Percentiles rank a stretch among this genome's conserved stretches.
These are phyloP conservation scores for Picathartes gymnocephalus DNA, from an alignment of 2,113 vertebrate genomes.

Conservation along the genomic window DNA sequence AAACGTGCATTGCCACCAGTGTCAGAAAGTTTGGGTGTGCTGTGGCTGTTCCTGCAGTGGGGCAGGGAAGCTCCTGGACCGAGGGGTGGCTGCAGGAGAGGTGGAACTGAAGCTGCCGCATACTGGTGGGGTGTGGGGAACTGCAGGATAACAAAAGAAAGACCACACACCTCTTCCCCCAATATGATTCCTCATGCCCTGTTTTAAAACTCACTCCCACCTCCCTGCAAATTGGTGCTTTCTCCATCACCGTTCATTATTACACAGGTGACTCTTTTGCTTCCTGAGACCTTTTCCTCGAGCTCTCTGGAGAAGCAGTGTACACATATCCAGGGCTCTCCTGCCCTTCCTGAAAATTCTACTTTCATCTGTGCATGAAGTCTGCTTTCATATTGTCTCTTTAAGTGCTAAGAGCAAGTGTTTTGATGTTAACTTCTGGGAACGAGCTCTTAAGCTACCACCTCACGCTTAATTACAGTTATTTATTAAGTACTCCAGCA, in stretches of 20 bases:
- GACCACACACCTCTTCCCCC: not conserved
- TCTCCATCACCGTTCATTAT: accelerated
- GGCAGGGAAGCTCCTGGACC: not conserved
- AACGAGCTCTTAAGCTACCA: slow-evolving; percentile 42
- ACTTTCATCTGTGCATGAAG: not conserved
- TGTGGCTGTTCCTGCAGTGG: not conserved
- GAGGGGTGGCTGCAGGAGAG: not conserved
- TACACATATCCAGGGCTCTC: not conserved
- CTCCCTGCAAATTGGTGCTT: not conserved
- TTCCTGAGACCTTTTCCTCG: accelerated
- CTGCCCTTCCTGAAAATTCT: not conserved
- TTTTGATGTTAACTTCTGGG: slow-evolving; percentile 61
- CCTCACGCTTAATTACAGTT: slow-evolving; percentile 47
- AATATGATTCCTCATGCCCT: not conserved
- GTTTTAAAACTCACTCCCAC: not conserved
- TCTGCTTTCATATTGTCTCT: slow-evolving; percentile 4
- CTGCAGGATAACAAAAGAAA: not conserved
- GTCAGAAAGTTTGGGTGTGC: accelerated
- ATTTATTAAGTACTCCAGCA: slow-evolving; percentile 21
- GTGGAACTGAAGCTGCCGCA: not conserved
- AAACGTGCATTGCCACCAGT: not conserved
- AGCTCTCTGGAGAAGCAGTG: not conserved
- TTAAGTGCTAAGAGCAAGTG: slow-evolving; percentile 41
- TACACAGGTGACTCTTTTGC: not conserved
- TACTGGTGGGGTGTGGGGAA: not conserved